A percentile compares a stretch with the other conserved stretches of the same genome.
Evolutionary conservation across 2,888 invertebrate species (phyloP).

Genomic region (Physocephala rufipes): DNA sequence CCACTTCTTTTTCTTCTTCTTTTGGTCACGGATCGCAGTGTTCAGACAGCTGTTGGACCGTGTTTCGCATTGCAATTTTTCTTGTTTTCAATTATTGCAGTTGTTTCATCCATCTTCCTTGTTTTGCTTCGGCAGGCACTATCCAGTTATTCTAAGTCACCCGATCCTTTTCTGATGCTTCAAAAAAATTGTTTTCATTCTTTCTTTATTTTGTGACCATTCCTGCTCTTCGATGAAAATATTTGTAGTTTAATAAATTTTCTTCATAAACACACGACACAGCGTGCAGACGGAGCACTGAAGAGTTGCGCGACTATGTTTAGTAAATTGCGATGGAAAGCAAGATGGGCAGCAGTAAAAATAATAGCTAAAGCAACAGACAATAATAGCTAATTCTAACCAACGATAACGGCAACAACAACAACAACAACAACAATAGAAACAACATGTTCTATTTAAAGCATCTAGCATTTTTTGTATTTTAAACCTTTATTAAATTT

Average conservation of each 20-base stretch:
- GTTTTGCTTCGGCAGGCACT: not conserved
- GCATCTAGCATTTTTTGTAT: not conserved
- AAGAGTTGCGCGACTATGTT: not conserved
- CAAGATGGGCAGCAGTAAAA: too few species aligned
- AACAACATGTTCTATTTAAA: not conserved
- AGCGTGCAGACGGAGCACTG: too few species aligned
- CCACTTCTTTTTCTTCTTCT: too few species aligned
- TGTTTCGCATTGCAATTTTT: not conserved
- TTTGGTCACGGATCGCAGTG: not conserved
- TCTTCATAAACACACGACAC: too few species aligned
- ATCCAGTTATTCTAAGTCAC: constrained; percentile 4
- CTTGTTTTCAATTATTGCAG: too few species aligned
- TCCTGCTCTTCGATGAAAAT: too few species aligned
- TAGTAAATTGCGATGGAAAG: not conserved
- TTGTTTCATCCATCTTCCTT: not conserved
- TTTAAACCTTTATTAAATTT: constrained; percentile 5
- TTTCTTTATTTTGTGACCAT: not conserved
- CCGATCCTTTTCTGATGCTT: constrained; percentile 20
- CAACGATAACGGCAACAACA: too few species aligned
- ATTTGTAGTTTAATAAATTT: too few species aligned
- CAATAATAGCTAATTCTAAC: too few species aligned
- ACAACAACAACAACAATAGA: too few species aligned
- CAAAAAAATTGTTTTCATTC: not conserved
- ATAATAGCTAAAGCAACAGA: too few species aligned
- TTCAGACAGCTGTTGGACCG: too few species aligned